Conservation (phyloP, 2,113 vertebrate species). For the Lutjanus erythropterus region DNA sequence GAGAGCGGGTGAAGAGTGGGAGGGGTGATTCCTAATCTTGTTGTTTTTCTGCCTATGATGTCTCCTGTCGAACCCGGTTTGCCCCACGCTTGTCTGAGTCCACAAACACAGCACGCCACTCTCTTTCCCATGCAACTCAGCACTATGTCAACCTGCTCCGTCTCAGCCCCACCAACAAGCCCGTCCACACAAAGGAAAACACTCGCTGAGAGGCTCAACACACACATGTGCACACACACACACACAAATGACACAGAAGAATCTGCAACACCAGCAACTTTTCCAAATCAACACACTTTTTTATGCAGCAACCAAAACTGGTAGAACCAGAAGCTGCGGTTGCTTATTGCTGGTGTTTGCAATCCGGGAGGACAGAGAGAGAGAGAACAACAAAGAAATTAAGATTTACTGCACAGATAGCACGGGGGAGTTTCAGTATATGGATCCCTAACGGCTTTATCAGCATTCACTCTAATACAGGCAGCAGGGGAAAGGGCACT, state of each 20-base stretch:
- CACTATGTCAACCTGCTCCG: conserved; percentile 56
- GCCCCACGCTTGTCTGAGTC: conserved; percentile 65
- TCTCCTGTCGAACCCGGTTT: conserved; percentile 59
- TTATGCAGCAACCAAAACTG: conserved; percentile 11
- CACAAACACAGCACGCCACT: conserved; percentile 61
- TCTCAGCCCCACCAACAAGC: conserved; percentile 31
- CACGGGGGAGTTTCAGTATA: conserved; percentile 30
- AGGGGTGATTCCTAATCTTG: conserved; percentile 58
- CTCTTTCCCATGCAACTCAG: conserved; percentile 75
- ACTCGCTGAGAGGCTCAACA: conserved; percentile 13
- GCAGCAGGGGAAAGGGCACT: background rate
- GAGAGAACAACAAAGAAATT: conserved; percentile 40
- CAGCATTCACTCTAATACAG: conserved; percentile 20
- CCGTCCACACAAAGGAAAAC: conserved; percentile 57
- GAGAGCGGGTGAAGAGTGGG: conserved; percentile 12
- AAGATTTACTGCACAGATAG: conserved; percentile 45
- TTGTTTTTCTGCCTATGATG: conserved; percentile 66
- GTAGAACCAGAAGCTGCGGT: conserved; percentile 30
- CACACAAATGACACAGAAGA: background rate
- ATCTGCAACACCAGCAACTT: conserved; percentile 64
- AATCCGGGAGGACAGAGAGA: conserved; percentile 28
- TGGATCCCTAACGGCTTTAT: conserved; percentile 8
- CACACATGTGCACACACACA: background rate
- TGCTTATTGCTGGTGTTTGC: conserved; percentile 31
- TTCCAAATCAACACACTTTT: conserved; percentile 51